Conservation (phyloP, 2,797 vertebrate genomes). For the Lerista edwardsae region DNA sequence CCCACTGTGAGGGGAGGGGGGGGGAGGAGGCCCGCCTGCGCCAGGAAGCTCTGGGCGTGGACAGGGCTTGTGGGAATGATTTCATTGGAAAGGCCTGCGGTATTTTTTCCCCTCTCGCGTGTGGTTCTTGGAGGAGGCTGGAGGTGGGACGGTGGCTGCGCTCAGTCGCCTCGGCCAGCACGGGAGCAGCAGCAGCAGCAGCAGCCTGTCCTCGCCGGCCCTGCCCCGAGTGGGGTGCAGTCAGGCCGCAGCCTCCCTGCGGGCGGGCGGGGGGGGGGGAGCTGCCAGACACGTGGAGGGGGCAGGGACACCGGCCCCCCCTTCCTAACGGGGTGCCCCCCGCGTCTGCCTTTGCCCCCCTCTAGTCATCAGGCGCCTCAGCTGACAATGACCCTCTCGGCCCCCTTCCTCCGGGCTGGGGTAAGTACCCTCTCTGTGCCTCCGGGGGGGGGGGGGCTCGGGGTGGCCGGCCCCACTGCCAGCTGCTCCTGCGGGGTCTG, state of each 20-base stretch:
- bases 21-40: slow-evolving; percentile 68
- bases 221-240: slow-evolving; percentile 8
- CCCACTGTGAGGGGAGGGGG: slow-evolving; percentile 66
- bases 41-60: slow-evolving; percentile 89
- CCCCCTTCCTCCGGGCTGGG: slow-evolving; percentile 93
- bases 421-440: slow-evolving; percentile 80
- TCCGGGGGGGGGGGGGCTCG: not conserved
- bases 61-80: slow-evolving; percentile 91
- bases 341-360: slow-evolving; percentile 74
- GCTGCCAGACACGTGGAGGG: slow-evolving; percentile 44
- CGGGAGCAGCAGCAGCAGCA: slow-evolving; percentile 54
- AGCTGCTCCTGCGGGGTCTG: not conserved
- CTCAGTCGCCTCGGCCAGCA: slow-evolving; percentile 63
- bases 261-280: not conserved
- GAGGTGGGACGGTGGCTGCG: slow-evolving; percentile 76
- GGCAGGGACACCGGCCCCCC: not conserved
- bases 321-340: slow-evolving; percentile 1
- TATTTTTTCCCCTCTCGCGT: slow-evolving; percentile 82
- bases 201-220: slow-evolving; percentile 54
- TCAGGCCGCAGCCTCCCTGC: not conserved
- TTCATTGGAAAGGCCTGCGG: slow-evolving; percentile 94
- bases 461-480: not conserved
- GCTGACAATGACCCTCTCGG: slow-evolving; percentile 95
- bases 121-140: slow-evolving; percentile 91
- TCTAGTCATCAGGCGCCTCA: slow-evolving; percentile 86